Base-by-base conservation (phyloP, 2,888 invertebrate genomes). In the Agrochola litura region DNA sequence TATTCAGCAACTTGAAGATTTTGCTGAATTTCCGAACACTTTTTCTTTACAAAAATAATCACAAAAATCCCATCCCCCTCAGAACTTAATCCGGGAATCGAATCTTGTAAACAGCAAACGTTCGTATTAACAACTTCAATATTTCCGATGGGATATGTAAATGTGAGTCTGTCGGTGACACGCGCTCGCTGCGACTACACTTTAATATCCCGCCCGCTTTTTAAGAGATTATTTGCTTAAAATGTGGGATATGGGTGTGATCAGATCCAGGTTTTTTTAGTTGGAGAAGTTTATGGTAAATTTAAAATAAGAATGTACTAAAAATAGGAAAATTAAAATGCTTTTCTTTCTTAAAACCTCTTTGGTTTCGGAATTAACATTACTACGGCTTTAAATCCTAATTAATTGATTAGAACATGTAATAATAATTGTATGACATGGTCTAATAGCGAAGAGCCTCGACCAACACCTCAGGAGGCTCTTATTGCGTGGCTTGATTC, bases 81-180 rank as follows among this genome's bases (percentile, higher is more conserved):
- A 37, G 14, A 76, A 80, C 71, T 77, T 12, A 73, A 60, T 30
- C 16, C 69, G 52, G 67, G 64, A 77, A 56, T 68, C 73, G 68
- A 69, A 78, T 83, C 76, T 72, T 46, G 85, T 80, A 81, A 84
- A 84, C 85, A 85, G 76, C 77, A 54, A 78, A 72, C 72, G 77
- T 75, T 70, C 74, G 85, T 65, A 81, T 85, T 71, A 85, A 88
- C 84, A 88, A 86, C 81, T 87, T 83, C 77, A 83, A 87, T 86
- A 87, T 85, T 83, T 71, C 79, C 80, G 66, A 84, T 81, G 81
- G 83, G 77, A 81, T 89, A 88, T 89, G 88, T 88, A 83, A 89
- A 89, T 88, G 63, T 54, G 54, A 9, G 63, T 61, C 88, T 89
- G 89, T 60, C 56, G 77, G 49, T 77, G 83, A 84, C 88, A 88